A percentile compares a stretch with the other conserved stretches of the same genome.
phyloP scores from a whole-genome alignment of 2,797 vertebrate genomes.

The Avahi laniger region DNA sequence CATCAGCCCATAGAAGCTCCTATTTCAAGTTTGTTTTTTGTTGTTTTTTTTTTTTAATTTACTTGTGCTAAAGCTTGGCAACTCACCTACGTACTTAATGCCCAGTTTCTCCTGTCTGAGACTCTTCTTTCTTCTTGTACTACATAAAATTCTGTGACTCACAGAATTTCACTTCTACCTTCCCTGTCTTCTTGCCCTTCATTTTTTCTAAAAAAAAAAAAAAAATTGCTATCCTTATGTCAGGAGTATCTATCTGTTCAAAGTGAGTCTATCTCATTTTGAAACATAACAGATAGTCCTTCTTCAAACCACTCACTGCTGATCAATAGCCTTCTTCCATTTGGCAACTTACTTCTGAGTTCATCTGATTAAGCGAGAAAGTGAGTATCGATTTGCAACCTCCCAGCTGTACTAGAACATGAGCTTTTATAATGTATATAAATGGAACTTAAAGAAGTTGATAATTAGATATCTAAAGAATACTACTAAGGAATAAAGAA shows the following conservation, averaged over 20 bases:
- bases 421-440: not conserved
- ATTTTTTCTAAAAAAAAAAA: no score
- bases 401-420: not conserved
- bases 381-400: not conserved
- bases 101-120: not conserved
- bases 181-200: not conserved
- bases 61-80: not conserved
- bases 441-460: not conserved
- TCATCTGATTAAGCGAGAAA: not conserved
- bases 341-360: not conserved
- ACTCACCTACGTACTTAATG: no score
- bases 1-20: not conserved
- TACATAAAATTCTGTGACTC: not conserved
- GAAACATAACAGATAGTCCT: not conserved
- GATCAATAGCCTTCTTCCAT: not conserved
- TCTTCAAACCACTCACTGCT: conserved; percentile 1
- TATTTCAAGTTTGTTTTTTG: not conserved
- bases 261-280: not conserved
- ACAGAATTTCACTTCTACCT: not conserved
- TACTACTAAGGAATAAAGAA: not conserved
- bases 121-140: not conserved
- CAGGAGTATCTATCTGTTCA: not conserved
- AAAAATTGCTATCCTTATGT: not conserved
- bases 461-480: not conserved
- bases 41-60: rapidly evolving